Percentiles rank a stretch among this genome's conserved stretches.
Conservation (phyloP, 2,113 vertebrate species). For the Tiliqua scincoides region DNA sequence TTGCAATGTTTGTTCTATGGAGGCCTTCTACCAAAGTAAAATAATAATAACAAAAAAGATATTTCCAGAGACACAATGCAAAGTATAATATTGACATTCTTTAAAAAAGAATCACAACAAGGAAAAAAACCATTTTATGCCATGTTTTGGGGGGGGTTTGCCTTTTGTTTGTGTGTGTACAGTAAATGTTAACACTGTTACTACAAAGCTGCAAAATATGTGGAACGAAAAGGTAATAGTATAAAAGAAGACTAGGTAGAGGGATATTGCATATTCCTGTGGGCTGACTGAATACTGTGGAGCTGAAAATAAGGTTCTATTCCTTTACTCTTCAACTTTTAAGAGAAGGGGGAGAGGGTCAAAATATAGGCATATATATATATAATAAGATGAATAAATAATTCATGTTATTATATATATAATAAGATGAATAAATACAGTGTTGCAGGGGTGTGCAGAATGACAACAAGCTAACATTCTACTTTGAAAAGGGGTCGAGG, state of each 20-base stretch:
- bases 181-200: constrained; percentile 71
- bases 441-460: constrained; percentile 69
- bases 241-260: constrained; percentile 66
- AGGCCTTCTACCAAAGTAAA: constrained; percentile 77
- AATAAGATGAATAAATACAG: constrained; percentile 67
- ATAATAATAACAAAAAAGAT: constrained; percentile 48
- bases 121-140: constrained; percentile 71
- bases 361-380: constrained; percentile 62
- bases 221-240: constrained; percentile 61
- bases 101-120: constrained; percentile 56
- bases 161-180: constrained; percentile 63
- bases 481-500: constrained; percentile 16
- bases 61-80: constrained; percentile 76
- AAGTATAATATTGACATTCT: constrained; percentile 74
- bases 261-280: constrained; percentile 75
- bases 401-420: too few relatives aligned
- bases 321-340: constrained; percentile 60
- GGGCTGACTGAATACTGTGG: constrained; percentile 71
- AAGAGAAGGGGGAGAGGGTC: constrained; percentile 42
- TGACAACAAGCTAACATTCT: constrained; percentile 63
- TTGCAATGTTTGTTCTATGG: constrained; percentile 77
- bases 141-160: constrained; percentile 68
- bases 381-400: constrained; percentile 66
- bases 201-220: constrained; percentile 72
- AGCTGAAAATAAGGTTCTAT: constrained; percentile 59